Evolutionary conservation across 2,888 invertebrate species (phyloP).

Genomic region (Eupithecia dodoneata): DNA sequence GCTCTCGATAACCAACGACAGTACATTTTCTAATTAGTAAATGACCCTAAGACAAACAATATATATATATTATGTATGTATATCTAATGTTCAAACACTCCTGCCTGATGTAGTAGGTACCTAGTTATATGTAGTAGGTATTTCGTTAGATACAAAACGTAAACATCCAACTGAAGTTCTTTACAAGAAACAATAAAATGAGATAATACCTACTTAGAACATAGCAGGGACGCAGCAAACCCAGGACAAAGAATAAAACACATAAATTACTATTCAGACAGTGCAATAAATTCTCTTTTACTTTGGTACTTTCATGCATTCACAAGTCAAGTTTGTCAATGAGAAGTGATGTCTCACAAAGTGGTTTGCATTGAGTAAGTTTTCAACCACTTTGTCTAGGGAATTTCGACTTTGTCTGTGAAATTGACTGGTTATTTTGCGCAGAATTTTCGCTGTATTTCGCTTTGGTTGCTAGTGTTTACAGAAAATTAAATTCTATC

Average conservation of each 20-base stretch:
- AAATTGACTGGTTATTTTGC: conserved; percentile 29
- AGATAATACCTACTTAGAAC: background rate
- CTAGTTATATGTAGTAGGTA: too few species aligned
- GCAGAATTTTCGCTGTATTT: conserved; percentile 16
- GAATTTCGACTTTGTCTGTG: conserved; percentile 21
- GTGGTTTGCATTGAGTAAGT: conserved; percentile 28
- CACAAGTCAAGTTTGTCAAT: conserved; percentile 23
- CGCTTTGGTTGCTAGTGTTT: background rate
- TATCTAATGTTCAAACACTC: too few species aligned
- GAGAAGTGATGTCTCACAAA: conserved; percentile 26
- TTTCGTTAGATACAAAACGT: too few species aligned
- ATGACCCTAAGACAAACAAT: too few species aligned
- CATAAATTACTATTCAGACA: conserved; percentile 5
- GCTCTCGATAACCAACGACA: too few species aligned
- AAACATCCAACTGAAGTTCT: too few species aligned
- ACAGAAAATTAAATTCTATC: conserved; percentile 1
- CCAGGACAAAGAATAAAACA: conserved; percentile 6
- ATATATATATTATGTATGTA: too few species aligned
- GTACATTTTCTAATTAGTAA: too few species aligned
- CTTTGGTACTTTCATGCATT: conserved; percentile 13
- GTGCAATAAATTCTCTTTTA: background rate
- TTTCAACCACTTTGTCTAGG: conserved; percentile 21
- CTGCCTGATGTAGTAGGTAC: too few species aligned
- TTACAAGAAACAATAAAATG: too few species aligned
- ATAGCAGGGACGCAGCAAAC: background rate